Base-by-base conservation (phyloP, 1,140 invertebrate genomes). In the Nymphalis io region DNA sequence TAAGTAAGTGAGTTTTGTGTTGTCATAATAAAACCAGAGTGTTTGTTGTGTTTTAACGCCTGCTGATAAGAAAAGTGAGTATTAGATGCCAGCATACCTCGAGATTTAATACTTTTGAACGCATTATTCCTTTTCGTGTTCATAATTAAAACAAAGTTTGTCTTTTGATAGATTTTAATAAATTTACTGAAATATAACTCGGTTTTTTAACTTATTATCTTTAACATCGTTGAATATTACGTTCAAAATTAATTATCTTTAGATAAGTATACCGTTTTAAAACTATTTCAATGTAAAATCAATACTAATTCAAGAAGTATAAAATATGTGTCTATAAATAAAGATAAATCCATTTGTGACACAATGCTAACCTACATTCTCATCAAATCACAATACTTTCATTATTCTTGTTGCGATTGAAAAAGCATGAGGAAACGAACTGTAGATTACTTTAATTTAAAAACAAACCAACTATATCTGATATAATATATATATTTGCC, bases 21-120 rank as follows among this genome's bases (percentile, higher is more conserved):
- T 53, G 8, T 53, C 2, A 23, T 53, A 53, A 11, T 53, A 27
- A 12, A 27, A 23, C 0, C 21, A 18, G 0, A 18, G 51, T 55
- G 20, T 27, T 16, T 23, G 51, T n/a, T 4, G 15, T 11, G n/a
- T 21, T 53, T n/a, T n/a, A 6, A 23, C 51, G 15, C 18, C 51
- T 55, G n/a, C 16, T 27, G 60, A 63, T 63, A 63, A 63, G 46
- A 27, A 51, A 63, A 63, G 60, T 39, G 16, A 51, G 46, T 63
- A 38, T 13, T 60, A 44, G 13, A 60, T 16, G 15, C 13, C 13
- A n/a, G n/a, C n/a, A 3, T 42, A n/a, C 12, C 40, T 42, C 5
- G 10, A 20, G 46, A 51, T 51, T 51, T 20, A 21, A 21, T n/a
- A 21, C 18, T 21, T 51, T 3, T 51, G 13, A 4, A 5, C 10